These are phyloP conservation scores for Cryptotermes secundus DNA, from an alignment of 1,140 invertebrate genomes.

Conservation along the genomic window DNA sequence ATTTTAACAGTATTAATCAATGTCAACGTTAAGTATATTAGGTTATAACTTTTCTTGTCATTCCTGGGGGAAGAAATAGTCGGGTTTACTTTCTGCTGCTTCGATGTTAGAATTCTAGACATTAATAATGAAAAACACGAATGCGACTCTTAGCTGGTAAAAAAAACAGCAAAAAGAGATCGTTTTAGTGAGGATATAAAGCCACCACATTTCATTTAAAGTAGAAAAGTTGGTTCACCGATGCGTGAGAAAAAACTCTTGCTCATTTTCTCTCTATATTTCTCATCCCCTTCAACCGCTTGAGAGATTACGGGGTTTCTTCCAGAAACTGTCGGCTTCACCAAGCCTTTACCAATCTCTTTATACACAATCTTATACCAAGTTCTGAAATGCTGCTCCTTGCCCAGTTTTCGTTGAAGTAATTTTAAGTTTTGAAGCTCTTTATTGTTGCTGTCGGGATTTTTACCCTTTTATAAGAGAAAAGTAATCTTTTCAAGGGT, in stretches of 20 bases:
- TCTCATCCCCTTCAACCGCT: not conserved
- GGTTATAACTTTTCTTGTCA: not conserved
- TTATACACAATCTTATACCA: not conserved
- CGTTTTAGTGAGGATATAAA: not conserved
- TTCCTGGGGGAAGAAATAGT: not conserved
- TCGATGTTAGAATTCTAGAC: not conserved
- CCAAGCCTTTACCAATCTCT: not conserved
- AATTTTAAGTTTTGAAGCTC: conserved; percentile 12
- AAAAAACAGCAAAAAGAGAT: not conserved
- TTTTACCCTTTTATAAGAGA: conserved; percentile 5
- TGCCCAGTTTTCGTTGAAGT: not conserved
- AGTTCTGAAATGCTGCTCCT: not conserved
- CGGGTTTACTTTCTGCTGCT: not conserved
- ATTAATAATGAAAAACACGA: not conserved
- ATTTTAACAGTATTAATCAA: not conserved
- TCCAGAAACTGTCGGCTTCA: not conserved
- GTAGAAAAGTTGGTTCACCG: not conserved
- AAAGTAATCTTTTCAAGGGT: not conserved
- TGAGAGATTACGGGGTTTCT: not conserved
- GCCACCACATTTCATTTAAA: not conserved
- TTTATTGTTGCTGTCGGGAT: not conserved
- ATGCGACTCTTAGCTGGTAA: not conserved
- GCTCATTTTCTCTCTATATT: conserved; percentile 7
- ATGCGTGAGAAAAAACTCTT: not conserved
- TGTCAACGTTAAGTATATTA: not conserved